phyloP scores from a whole-genome alignment of 2,888 invertebrate species.

The Tortrix viridana region DNA sequence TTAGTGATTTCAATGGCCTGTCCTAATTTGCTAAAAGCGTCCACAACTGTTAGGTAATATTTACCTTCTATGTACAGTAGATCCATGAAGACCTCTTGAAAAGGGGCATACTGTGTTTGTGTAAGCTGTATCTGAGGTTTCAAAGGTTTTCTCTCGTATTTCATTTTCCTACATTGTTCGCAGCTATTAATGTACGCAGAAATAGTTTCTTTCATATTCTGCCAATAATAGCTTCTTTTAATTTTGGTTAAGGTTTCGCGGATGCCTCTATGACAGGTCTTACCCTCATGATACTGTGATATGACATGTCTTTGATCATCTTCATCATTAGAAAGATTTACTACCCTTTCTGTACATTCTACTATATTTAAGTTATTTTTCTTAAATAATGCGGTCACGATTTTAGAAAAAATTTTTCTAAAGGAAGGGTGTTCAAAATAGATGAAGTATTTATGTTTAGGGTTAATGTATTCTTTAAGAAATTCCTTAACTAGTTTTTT shows the following conservation, averaged over 20 bases:
- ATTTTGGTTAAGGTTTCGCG: slow-evolving; percentile 41
- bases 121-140: slow-evolving; percentile 31
- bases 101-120: slow-evolving; percentile 28
- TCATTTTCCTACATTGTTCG: slow-evolving; percentile 37
- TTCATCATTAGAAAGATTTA: slow-evolving; percentile 31
- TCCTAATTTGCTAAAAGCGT: too few relatives aligned
- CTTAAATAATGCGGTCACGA: slow-evolving; percentile 39
- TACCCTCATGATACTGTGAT: slow-evolving; percentile 42
- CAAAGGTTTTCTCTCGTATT: slow-evolving; percentile 39
- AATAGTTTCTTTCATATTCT: slow-evolving; percentile 42
- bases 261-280: slow-evolving; percentile 45
- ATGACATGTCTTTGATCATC: slow-evolving; percentile 39
- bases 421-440: slow-evolving; percentile 41
- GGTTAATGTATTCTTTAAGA: slow-evolving; percentile 36
- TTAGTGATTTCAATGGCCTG: too few relatives aligned
- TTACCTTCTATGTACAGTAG: slow-evolving; percentile 19
- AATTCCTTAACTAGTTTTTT: slow-evolving; percentile 37
- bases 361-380: slow-evolving; percentile 18
- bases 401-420: slow-evolving; percentile 17
- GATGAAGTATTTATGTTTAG: slow-evolving; percentile 35
- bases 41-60: slow-evolving; percentile 30
- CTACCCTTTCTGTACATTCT: slow-evolving; percentile 45
- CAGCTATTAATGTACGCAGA: slow-evolving; percentile 32
- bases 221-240: slow-evolving; percentile 42
- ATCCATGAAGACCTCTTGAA: slow-evolving; percentile 36